Evolutionary conservation across 1,140 invertebrate species (phyloP), one percentile per base, ranked within the genome.

Genomic region (Philopotamus ludificatus): DNA sequence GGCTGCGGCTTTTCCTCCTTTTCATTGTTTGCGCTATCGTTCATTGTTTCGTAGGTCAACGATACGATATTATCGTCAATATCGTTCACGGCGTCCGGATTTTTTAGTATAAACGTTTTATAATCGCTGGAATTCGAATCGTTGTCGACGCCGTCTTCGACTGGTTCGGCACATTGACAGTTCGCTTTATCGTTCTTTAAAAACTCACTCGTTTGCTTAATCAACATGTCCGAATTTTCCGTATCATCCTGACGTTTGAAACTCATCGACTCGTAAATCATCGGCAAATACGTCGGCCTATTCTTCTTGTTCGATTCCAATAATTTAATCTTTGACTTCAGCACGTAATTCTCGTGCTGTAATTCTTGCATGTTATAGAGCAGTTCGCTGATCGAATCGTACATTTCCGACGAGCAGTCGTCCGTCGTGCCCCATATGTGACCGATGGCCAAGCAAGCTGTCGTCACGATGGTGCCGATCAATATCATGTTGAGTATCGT

Each of bases 381-480:
- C 62, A 81, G 77, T 72, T 79, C 77, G 60, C 78, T 81, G 0
- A 80, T 74, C 42, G 75, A 76, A 15, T 75, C 73, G 58, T 72
- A 66, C 21, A 73, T 70, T 25, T 76, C 74, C 9, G 74, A 70
- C 7, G 73, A 68, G 54, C 79, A 80, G 39, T 79, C 77, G 67
- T 79, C 76, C 71, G 74, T 78, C 15, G 73, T 77, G 18, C 79
- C 79, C 79, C 79, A 81, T 73, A 80, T 77, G 57, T 80, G 77
- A 0, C 79, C 79, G 20, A 81, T 75, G 10, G 79, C 79, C 20
- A 81, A 74, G 2, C 77, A 77, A 45, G 75, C 75, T 23, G 79
- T 76, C 10, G 76, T 80, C 25, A 81, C 76, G 9, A 81, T 74
- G 72, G 77, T 80, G 34, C 76, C 78, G 10, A 81, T 59, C 41